A percentile compares a stretch with the other conserved stretches of the same genome.
phyloP scores from a whole-genome alignment of 2,888 invertebrate genomes.

The Drosophila parthenogenetica region DNA sequence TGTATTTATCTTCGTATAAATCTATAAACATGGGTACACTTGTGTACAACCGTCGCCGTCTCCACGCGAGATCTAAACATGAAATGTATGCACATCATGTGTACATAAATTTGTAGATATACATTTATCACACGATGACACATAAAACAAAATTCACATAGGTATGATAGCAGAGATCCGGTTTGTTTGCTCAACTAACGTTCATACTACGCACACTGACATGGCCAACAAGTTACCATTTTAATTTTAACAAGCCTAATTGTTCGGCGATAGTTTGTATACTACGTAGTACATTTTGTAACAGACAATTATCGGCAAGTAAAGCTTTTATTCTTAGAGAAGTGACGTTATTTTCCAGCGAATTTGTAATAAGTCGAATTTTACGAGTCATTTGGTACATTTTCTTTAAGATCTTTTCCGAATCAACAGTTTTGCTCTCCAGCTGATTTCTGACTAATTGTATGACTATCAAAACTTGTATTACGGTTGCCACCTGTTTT shows the following conservation, averaged over 20 bases:
- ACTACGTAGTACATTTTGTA: neutral
- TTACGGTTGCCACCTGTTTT: neutral
- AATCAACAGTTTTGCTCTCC: neutral
- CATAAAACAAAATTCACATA: neutral
- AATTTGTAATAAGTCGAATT: neutral
- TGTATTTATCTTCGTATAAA: neutral
- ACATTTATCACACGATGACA: neutral
- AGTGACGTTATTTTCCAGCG: neutral
- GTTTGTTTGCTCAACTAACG: slow-evolving; percentile 10
- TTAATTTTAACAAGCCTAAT: neutral
- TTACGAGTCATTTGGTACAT: neutral
- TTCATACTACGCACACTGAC: neutral
- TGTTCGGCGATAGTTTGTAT: neutral
- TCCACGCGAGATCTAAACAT: slow-evolving; percentile 2
- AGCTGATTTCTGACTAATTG: neutral
- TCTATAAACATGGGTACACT: neutral
- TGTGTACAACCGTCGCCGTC: neutral
- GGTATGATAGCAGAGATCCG: slow-evolving; percentile 8
- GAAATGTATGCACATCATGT: slow-evolving; percentile 1
- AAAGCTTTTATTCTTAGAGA: neutral
- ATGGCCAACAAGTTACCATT: slow-evolving; percentile 1
- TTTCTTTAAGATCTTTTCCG: neutral
- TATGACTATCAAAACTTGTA: neutral
- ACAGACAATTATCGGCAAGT: neutral
- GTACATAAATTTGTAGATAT: neutral